Evolutionary conservation across 2,113 vertebrate species (phyloP), one percentile per base, ranked within the genome.

Genomic region (Apus apus): DNA sequence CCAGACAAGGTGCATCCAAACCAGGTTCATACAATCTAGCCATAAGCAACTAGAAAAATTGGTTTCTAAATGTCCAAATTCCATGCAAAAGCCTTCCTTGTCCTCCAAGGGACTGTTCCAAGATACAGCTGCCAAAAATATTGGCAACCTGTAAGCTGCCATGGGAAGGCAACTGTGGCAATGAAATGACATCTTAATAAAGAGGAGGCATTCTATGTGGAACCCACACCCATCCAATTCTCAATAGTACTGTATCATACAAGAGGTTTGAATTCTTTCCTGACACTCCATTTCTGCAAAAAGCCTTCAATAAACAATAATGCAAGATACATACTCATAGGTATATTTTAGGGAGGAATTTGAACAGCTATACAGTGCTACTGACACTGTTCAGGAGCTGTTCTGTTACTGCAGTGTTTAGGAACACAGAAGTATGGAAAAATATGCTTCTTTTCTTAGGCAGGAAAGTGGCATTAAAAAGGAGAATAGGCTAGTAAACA

Each of bases 41-140:
- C 27, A 48, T 5, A 72, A 68, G 5, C 8, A 67, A 22, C 54
- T 27, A 14, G 8, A 81, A 87, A 90, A 72, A 38, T 17, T 22
- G 57, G 29, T 5, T 40, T 46, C 25, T 45, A 45, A 62, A 64
- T 5, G 36, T 45, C 46, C 58, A 66, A 68, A 89, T 30, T 18
- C 4, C 32, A 23, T 3, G n/a, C 4, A 51, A 65, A 81, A 73
- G 50, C n/a, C 27, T 22, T 64, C 40, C n/a, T 57, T 15, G 27
- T 14, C n/a, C 61, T 32, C 25, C 50, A 50, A 0, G 0, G 54
- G 65, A 76, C 15, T 72, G 25, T 12, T 40, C 20, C 11, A 53
- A 34, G n/a, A 36, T 0, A 9, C 0, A 53, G 30, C 20, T 64
- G 71, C 58, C 30, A 40, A 57, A 68, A 82, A 32, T 11, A 32